phyloP scores from a whole-genome alignment of 2,113 vertebrate genomes.

The Tricholaema leucomelas region DNA sequence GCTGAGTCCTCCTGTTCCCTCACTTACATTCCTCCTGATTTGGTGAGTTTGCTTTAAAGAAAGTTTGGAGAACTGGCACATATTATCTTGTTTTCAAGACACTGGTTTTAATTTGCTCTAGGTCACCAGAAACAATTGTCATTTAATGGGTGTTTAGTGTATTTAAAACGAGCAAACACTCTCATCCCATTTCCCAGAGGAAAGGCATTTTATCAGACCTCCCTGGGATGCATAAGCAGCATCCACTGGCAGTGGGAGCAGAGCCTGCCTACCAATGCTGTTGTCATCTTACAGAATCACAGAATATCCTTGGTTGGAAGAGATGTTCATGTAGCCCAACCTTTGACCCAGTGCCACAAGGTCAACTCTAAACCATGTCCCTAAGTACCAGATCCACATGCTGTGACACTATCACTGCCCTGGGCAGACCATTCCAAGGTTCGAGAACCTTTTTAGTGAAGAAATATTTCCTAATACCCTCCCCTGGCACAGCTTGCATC shows the following conservation, averaged over 20 bases:
- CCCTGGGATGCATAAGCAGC: accelerated
- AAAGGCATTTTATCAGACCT: neutral
- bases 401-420: no score
- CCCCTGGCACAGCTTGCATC: no score
- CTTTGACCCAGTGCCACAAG: no score
- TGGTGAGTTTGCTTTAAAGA: neutral
- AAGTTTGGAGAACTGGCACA: neutral
- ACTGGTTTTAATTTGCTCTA: neutral
- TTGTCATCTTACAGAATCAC: neutral
- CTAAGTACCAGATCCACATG: no score
- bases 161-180: neutral
- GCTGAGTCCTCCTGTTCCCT: neutral
- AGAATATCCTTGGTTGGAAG: no score
- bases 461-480: no score
- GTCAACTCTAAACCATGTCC: no score
- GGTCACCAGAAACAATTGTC: neutral
- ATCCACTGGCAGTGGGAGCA: neutral
- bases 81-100: neutral
- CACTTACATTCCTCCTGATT: conserved; percentile 1
- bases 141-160: neutral
- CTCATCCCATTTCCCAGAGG: neutral
- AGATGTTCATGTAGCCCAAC: no score
- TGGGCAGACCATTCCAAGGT: no score
- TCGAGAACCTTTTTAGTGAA: no score
- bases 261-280: neutral